Base-by-base conservation (phyloP, 2,797 vertebrate species). In the Gephyroberyx darwinii region DNA sequence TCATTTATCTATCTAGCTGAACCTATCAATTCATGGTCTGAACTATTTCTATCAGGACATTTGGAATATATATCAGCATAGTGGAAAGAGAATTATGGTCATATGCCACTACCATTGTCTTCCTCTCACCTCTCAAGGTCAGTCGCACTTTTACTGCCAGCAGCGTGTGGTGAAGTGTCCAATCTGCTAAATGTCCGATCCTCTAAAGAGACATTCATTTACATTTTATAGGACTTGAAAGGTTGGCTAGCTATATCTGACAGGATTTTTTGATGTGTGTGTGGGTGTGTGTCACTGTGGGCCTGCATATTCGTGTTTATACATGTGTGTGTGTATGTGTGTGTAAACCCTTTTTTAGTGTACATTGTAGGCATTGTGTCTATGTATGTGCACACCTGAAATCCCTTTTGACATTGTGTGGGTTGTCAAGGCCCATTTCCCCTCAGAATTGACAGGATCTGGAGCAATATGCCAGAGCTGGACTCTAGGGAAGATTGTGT, bases 41-140 rank as follows among this genome's bases (percentile, higher is more conserved):
- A 76, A 70, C 65, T 47, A 70, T 54, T 20, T 61, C 58, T 48
- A 43, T 20, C 22, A 35, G 69, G 45, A 51, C 53, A 77, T 65
- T 68, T 54, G 41, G 69, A 75, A 82, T 75, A 77, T 75, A 72
- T 64, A 73, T 83, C 53, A 75, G 63, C 66, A 67, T 64, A 59
- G 53, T 54, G 54, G 55, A 64, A 69, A 69, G 61, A 57, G 61
- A 71, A 61, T 47, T 47, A 75, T 31, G 45, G 64, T 53, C 62
- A 56, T 60, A 75, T 65, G 76, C 53, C 61, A 33, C 75, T 59
- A 30, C 69, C 69, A 65, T 64, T 65, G 17, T 47, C 59, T 26
- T 22, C 58, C 26, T 66, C 37, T 68, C 33, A 56, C 51, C 65
- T 70, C 56, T 63, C 71, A 81, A 83, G 71, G 75, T 77, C 75